Conservation (phyloP, 2,113 vertebrate genomes). For the Phrynocephalus versicolor region DNA sequence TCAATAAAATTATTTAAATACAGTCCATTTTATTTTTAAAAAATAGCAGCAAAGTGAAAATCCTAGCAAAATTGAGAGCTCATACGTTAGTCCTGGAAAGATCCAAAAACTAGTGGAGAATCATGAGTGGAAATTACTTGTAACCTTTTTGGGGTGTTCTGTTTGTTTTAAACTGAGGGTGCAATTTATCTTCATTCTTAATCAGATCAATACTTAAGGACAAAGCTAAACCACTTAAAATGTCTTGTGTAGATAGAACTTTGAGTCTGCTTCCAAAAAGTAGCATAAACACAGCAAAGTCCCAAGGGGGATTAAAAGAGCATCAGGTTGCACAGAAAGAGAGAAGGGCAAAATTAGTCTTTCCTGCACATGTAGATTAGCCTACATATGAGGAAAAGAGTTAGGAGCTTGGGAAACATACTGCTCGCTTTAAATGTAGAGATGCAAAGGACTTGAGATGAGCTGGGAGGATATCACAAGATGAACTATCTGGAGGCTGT, state of each 20-base stretch:
- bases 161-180: conserved; percentile 38
- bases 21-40: not conserved
- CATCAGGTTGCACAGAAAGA: conserved; percentile 55
- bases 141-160: conserved; percentile 8
- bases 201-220: conserved; percentile 62
- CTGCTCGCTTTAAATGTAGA: conserved; percentile 54
- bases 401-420: conserved; percentile 33
- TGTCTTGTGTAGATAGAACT: conserved; percentile 54
- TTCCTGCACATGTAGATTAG: conserved; percentile 57
- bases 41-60: not conserved
- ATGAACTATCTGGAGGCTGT: conserved; percentile 62
- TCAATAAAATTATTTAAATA: not conserved
- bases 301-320: conserved; percentile 61
- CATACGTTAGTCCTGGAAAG: not conserved
- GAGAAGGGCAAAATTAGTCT: conserved; percentile 58
- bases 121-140: not conserved
- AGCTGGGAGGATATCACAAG: conserved; percentile 52
- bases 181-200: conserved; percentile 37
- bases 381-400: conserved; percentile 19
- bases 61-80: not conserved
- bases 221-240: conserved; percentile 66
- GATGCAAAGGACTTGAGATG: conserved; percentile 58
- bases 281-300: conserved; percentile 61
- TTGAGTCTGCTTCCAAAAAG: conserved; percentile 56
- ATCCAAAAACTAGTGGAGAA: not conserved